These are phyloP conservation scores for Gryon sp. DNA, from an alignment of 1,140 invertebrate genomes.

Conservation along the genomic window DNA sequence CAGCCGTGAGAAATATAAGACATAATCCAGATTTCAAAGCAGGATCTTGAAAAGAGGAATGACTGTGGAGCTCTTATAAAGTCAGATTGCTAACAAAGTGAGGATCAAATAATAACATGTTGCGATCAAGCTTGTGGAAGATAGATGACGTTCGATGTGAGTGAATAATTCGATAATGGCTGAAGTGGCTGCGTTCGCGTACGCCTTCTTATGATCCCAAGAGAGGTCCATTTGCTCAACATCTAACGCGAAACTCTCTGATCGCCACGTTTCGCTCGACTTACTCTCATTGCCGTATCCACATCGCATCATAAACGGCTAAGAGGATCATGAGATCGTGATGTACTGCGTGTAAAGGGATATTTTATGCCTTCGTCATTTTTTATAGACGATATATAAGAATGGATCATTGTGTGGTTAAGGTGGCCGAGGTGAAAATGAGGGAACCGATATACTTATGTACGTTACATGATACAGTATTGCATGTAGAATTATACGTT, in stretches of 20 bases:
- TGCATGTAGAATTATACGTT: conserved; percentile 48
- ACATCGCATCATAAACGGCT: conserved; percentile 38
- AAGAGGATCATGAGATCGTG: conserved; percentile 66
- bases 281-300: conserved; percentile 50
- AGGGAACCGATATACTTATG: conserved; percentile 57
- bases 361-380: conserved; percentile 70
- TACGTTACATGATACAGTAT: conserved; percentile 40
- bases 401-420: conserved; percentile 73
- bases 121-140: conserved; percentile 73
- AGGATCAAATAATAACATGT: conserved; percentile 80
- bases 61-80: conserved; percentile 66
- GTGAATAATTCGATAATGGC: conserved; percentile 79
- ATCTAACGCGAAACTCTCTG: conserved; percentile 70
- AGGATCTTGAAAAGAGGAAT: conserved; percentile 65
- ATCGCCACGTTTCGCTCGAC: conserved; percentile 61
- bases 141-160: conserved; percentile 77
- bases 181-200: conserved; percentile 63
- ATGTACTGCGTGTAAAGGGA: conserved; percentile 68
- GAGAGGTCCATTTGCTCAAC: conserved; percentile 70
- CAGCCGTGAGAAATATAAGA: conserved; percentile 68
- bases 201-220: conserved; percentile 50
- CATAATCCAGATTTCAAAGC: conserved; percentile 73
- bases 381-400: conserved; percentile 72
- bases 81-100: conserved; percentile 78
- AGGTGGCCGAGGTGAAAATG: conserved; percentile 72